Conservation (phyloP, 2,888 invertebrate species). For the Leptogaster cylindrica region DNA sequence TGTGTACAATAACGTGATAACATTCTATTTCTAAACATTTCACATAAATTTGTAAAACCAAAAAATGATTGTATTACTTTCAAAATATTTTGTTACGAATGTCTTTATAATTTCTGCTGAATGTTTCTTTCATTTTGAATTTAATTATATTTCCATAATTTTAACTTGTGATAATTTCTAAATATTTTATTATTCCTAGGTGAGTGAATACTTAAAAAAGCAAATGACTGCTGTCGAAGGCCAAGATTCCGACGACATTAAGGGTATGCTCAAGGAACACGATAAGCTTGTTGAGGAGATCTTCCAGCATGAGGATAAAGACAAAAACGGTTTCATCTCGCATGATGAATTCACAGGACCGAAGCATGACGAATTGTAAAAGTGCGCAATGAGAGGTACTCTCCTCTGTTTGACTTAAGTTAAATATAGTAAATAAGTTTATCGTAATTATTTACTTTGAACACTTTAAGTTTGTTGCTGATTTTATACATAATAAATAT, state of each 20-base stretch:
- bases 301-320: slow-evolving; percentile 96
- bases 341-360: slow-evolving; percentile 96
- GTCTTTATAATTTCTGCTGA: background rate
- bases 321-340: slow-evolving; percentile 95
- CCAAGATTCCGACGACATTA: slow-evolving; percentile 77
- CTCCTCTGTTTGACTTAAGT: slow-evolving; percentile 20
- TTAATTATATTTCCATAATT: background rate
- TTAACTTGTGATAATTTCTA: background rate
- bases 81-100: slow-evolving; percentile 28
- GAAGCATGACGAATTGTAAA: slow-evolving; percentile 94
- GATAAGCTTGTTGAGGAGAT: slow-evolving; percentile 95
- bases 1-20: no score
- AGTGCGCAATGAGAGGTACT: background rate
- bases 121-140: background rate
- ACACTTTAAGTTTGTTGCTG: slow-evolving; percentile 34
- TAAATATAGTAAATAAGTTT: slow-evolving; percentile 1
- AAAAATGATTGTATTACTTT: no score
- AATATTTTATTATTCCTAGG: slow-evolving; percentile 64
- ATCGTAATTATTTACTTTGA: slow-evolving; percentile 15
- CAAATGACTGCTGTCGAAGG: slow-evolving; percentile 87
- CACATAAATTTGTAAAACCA: no score
- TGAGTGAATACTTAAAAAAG: slow-evolving; percentile 89
- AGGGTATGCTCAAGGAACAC: slow-evolving; percentile 84
- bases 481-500: slow-evolving; percentile 30
- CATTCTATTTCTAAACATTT: no score